A percentile compares a stretch with the other conserved stretches of the same genome.
Evolutionary conservation across 1,140 invertebrate genomes (phyloP).

Genomic region (Mactra quadrangularis): DNA sequence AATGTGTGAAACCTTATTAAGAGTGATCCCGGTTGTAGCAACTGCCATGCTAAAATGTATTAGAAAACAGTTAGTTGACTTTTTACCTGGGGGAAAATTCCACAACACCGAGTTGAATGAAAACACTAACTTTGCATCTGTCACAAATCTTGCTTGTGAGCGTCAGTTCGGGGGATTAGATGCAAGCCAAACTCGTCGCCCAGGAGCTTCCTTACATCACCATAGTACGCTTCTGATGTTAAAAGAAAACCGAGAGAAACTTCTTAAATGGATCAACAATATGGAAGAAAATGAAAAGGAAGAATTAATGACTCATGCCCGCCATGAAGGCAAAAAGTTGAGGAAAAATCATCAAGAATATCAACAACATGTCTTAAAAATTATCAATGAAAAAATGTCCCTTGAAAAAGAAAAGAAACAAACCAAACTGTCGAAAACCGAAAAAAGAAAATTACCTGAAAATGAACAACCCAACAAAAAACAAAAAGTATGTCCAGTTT

Average conservation of each 20-base stretch:
- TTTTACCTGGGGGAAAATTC: conserved; percentile 8
- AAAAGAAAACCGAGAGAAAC: neutral
- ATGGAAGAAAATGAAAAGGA: neutral
- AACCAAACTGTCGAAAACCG: neutral
- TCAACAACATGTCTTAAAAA: neutral
- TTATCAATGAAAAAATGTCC: neutral
- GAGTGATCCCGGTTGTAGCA: neutral
- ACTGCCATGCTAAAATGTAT: neutral
- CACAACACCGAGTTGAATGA: neutral
- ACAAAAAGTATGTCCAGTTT: neutral
- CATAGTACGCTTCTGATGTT: neutral
- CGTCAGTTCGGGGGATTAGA: conserved; percentile 11
- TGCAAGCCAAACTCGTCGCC: neutral
- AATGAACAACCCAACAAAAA: neutral
- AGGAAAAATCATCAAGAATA: neutral
- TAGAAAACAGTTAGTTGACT: conserved; percentile 20
- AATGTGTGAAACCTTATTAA: neutral
- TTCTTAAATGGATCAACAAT: neutral
- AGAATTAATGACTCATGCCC: no score
- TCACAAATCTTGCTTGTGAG: neutral
- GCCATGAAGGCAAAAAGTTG: neutral
- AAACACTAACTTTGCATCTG: neutral
- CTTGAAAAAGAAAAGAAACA: neutral
- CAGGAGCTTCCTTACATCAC: neutral
- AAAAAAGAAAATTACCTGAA: neutral